Conservation (phyloP, 2,797 vertebrate species). For the Trichosurus vulpecula region DNA sequence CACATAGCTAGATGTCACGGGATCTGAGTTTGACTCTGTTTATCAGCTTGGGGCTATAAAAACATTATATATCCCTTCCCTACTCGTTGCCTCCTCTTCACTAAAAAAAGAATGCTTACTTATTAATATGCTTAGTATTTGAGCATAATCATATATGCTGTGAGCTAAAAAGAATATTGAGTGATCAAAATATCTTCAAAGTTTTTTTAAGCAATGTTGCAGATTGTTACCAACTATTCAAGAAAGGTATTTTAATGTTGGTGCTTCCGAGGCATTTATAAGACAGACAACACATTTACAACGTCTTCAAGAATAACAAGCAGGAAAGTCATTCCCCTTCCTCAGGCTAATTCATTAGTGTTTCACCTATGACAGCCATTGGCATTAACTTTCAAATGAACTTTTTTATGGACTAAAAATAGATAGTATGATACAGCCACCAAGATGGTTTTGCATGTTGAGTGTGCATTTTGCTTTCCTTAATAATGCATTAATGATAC, state of each 20-base stretch:
- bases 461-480: slow-evolving; percentile 53
- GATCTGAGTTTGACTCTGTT: slow-evolving; percentile 24
- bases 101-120: slow-evolving; percentile 2
- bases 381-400: slow-evolving; percentile 77
- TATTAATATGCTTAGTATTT: not conserved
- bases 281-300: slow-evolving; percentile 35
- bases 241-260: slow-evolving; percentile 8
- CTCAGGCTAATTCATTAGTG: slow-evolving; percentile 65
- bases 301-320: slow-evolving; percentile 49
- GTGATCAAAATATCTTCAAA: not conserved
- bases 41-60: not conserved
- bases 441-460: slow-evolving; percentile 52
- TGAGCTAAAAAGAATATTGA: not conserved
- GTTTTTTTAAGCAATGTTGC: not conserved
- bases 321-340: slow-evolving; percentile 42
- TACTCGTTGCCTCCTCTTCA: not conserved
- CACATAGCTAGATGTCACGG: not conserved
- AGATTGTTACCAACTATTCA: slow-evolving; percentile 14
- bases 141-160: not conserved
- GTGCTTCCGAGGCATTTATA: slow-evolving; percentile 1
- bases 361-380: slow-evolving; percentile 59
- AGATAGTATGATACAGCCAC: slow-evolving; percentile 50
- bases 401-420: slow-evolving; percentile 63
- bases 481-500: slow-evolving; percentile 29
- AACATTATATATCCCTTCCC: not conserved